Evolutionary conservation across 2,888 invertebrate species (phyloP).

Genomic region (Leptinotarsa peninsularis): DNA sequence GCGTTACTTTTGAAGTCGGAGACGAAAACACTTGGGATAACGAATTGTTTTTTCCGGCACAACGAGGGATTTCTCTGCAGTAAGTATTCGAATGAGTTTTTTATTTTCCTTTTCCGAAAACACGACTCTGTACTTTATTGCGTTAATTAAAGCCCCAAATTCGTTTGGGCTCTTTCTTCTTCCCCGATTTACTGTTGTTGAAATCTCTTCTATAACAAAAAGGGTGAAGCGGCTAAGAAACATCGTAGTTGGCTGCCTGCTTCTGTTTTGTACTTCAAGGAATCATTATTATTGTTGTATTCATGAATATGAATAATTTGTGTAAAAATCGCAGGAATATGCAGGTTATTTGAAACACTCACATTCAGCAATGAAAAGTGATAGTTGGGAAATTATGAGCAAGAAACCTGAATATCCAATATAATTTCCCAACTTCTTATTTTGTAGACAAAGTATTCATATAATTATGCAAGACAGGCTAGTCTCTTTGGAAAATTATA

Average conservation of each 20-base stretch:
- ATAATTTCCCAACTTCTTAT: too few relatives aligned
- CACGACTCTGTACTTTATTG: conserved; percentile 1
- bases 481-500: too few relatives aligned
- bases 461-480: too few relatives aligned
- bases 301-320: too few relatives aligned
- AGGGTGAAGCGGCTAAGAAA: background rate
- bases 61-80: conserved; percentile 75
- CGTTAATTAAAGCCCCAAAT: conserved; percentile 11
- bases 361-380: too few relatives aligned
- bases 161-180: background rate
- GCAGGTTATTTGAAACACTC: too few relatives aligned
- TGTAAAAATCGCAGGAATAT: too few relatives aligned
- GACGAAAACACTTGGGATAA: conserved; percentile 67
- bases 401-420: too few relatives aligned
- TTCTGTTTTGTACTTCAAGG: background rate
- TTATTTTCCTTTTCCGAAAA: conserved; percentile 20
- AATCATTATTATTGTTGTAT: background rate
- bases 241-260: background rate
- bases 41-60: conserved; percentile 76
- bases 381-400: too few relatives aligned
- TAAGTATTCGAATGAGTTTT: conserved; percentile 66
- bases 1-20: conserved; percentile 76
- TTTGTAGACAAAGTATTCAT: too few relatives aligned
- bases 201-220: background rate
- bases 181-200: background rate